These are phyloP conservation scores for Hypomecis punctinalis DNA, from an alignment of 2,888 invertebrate species.

Conservation along the genomic window DNA sequence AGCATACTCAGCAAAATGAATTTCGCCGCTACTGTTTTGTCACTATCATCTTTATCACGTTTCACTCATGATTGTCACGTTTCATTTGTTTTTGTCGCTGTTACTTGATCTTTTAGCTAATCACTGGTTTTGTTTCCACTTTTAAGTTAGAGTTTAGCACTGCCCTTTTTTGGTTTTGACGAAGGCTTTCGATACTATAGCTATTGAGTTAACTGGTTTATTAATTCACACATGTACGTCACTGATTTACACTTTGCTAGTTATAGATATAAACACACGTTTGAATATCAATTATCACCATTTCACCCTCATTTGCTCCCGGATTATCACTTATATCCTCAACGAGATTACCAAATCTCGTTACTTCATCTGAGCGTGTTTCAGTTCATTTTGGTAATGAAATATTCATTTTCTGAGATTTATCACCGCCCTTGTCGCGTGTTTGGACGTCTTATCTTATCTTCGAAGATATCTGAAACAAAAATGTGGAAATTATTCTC, in stretches of 20 bases:
- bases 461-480: slow-evolving; percentile 41
- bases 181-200: too few relatives aligned
- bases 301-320: slow-evolving; percentile 18
- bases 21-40: slow-evolving; percentile 17
- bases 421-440: slow-evolving; percentile 38
- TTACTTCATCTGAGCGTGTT: slow-evolving; percentile 37
- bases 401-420: slow-evolving; percentile 36
- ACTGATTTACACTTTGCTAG: too few relatives aligned
- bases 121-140: not conserved
- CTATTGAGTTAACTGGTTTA: too few relatives aligned
- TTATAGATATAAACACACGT: not conserved
- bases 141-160: too few relatives aligned
- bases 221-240: too few relatives aligned
- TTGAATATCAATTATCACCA: slow-evolving; percentile 18
- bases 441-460: slow-evolving; percentile 41
- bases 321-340: slow-evolving; percentile 24
- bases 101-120: slow-evolving; percentile 1
- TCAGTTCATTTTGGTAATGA: slow-evolving; percentile 37
- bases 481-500: slow-evolving; percentile 33
- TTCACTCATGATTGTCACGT: not conserved
- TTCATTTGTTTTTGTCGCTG: slow-evolving; percentile 1
- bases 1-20: slow-evolving; percentile 21
- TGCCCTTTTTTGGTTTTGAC: too few relatives aligned
- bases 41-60: slow-evolving; percentile 21
- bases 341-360: slow-evolving; percentile 31